Percentiles rank a stretch among this genome's conserved stretches.
Conservation (phyloP, 1,140 invertebrate genomes). For the Tenebrio molitor region DNA sequence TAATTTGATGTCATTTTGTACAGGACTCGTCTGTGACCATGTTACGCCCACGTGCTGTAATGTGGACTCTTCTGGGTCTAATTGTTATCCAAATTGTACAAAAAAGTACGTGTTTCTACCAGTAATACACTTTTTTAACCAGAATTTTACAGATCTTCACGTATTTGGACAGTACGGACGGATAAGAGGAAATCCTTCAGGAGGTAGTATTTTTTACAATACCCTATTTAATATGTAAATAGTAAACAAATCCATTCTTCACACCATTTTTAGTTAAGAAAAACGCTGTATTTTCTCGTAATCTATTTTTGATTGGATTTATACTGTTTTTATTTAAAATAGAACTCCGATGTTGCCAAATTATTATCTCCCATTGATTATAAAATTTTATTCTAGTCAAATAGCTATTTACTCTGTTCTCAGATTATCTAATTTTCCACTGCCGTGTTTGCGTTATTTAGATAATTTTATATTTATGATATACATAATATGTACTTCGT, state of each 20-base stretch:
- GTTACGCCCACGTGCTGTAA: constrained; percentile 8
- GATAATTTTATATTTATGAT: neutral
- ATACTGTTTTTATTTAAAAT: neutral
- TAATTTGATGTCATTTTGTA: too few relatives aligned
- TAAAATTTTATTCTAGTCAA: neutral
- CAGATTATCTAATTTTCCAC: constrained; percentile 2
- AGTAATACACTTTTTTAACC: neutral
- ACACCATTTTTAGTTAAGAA: neutral
- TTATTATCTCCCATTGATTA: neutral
- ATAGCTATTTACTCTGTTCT: too few relatives aligned
- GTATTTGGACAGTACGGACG: constrained; percentile 20
- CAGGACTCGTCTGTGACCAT: constrained; percentile 26
- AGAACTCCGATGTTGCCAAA: neutral
- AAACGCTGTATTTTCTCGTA: neutral
- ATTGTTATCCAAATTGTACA: constrained; percentile 34
- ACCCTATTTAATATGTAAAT: too few relatives aligned
- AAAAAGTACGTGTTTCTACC: constrained; percentile 13
- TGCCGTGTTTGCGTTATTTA: neutral
- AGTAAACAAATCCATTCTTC: too few relatives aligned
- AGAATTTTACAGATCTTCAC: constrained; percentile 5
- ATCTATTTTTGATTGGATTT: neutral
- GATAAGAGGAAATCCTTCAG: constrained; percentile 42
- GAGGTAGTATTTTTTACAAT: constrained; percentile 39
- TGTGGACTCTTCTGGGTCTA: constrained; percentile 26
- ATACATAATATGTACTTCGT: too few relatives aligned